Evolutionary conservation across 2,888 invertebrate species (phyloP).

Genomic region (Drosophila recens): DNA sequence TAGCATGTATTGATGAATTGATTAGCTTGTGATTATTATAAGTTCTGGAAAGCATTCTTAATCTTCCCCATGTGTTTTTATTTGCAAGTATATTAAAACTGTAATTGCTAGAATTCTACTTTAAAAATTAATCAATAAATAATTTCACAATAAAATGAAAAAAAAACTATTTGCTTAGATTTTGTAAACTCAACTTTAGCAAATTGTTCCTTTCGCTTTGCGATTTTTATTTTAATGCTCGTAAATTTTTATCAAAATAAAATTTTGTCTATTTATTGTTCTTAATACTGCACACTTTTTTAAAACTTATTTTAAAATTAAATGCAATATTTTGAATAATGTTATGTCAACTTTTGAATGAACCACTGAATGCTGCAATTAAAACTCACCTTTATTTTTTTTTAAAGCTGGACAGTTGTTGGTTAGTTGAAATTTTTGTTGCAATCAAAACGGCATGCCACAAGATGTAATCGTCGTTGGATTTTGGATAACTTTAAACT

Average conservation of each 20-base stretch:
- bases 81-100: background rate
- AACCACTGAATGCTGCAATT: background rate
- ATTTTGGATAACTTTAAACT: slow-evolving; percentile 23
- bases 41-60: background rate
- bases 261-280: background rate
- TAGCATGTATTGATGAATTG: background rate
- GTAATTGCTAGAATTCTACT: background rate
- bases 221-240: background rate
- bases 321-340: background rate
- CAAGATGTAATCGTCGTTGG: background rate
- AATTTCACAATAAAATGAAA: background rate
- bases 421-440: background rate
- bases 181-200: background rate
- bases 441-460: slow-evolving; percentile 12
- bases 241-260: background rate
- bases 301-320: background rate
- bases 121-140: background rate
- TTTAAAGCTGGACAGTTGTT: background rate
- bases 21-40: background rate
- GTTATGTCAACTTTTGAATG: background rate
- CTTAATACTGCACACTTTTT: background rate
- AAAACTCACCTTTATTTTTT: slow-evolving; percentile 6
- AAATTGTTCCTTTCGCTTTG: background rate
- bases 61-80: background rate
- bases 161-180: background rate